These are phyloP conservation scores for Coregonus ussuriensis DNA, from an alignment of 2,797 vertebrate species.

Conservation along the genomic window DNA sequence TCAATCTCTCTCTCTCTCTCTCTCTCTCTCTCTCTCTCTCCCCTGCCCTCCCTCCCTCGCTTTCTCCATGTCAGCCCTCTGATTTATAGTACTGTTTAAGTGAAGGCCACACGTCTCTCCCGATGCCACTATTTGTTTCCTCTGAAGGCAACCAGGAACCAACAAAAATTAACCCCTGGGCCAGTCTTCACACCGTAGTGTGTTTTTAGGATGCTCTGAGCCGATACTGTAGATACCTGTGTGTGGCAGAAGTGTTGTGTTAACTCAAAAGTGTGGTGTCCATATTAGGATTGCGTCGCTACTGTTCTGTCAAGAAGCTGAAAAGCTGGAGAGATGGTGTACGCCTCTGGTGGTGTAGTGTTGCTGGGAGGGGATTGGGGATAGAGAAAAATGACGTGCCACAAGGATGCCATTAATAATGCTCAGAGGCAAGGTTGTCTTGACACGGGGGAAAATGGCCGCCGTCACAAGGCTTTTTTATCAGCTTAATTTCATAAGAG, in stretches of 20 bases:
- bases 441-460: slow-evolving; percentile 76
- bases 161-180: slow-evolving; percentile 72
- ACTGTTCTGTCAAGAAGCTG: slow-evolving; percentile 55
- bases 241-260: background rate
- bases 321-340: slow-evolving; percentile 24
- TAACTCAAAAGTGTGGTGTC: background rate
- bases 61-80: slow-evolving; percentile 67
- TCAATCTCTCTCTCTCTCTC: too few relatives aligned
- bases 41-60: background rate
- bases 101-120: slow-evolving; percentile 84
- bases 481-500: slow-evolving; percentile 77
- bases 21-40: too few relatives aligned
- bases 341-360: slow-evolving; percentile 47
- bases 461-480: slow-evolving; percentile 74
- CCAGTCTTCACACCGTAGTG: slow-evolving; percentile 47
- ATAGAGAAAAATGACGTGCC: slow-evolving; percentile 76
- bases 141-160: slow-evolving; percentile 69
- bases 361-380: slow-evolving; percentile 52
- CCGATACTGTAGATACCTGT: background rate
- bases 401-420: slow-evolving; percentile 82
- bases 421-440: slow-evolving; percentile 76
- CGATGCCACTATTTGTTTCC: slow-evolving; percentile 80
- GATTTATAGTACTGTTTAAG: slow-evolving; percentile 90
- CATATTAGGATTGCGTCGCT: slow-evolving; percentile 10
- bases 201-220: slow-evolving; percentile 40